Evolutionary conservation across 2,888 invertebrate species (phyloP).

Genomic region (Epistrophe grossulariae): DNA sequence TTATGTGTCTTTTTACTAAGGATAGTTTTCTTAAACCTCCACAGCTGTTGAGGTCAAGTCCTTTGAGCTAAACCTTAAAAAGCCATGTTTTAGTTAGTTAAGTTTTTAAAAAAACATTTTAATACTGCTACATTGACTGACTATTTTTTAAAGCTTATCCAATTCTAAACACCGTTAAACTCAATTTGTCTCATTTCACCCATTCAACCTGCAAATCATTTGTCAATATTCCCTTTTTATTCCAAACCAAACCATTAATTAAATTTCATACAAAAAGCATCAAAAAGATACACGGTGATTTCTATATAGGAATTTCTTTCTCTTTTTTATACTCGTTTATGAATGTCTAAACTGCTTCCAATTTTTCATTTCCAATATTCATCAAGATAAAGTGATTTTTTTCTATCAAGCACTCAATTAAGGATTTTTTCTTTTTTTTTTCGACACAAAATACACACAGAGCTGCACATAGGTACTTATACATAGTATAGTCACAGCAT

Average conservation of each 20-base stretch:
- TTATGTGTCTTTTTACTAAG: too few species aligned
- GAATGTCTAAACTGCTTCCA: conserved; percentile 25
- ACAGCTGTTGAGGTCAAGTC: too few species aligned
- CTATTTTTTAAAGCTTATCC: not conserved
- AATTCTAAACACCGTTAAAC: conserved; percentile 8
- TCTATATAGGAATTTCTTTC: not conserved
- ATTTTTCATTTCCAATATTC: conserved; percentile 13
- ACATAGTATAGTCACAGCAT: not conserved
- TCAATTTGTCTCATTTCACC: conserved; percentile 29
- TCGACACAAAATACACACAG: not conserved
- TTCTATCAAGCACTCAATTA: conserved; percentile 57
- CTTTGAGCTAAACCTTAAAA: too few species aligned
- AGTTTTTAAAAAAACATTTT: too few species aligned
- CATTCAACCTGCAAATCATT: conserved; percentile 33
- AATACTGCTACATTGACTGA: not conserved
- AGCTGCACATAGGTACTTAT: too few species aligned
- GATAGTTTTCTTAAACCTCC: too few species aligned
- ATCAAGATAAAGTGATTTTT: conserved; percentile 56
- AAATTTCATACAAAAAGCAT: conserved; percentile 37
- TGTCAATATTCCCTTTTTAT: conserved; percentile 26
- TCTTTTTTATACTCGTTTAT: not conserved
- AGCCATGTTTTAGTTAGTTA: too few species aligned
- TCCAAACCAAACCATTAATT: conserved; percentile 39
- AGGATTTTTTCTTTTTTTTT: conserved; percentile 35
- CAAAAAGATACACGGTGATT: conserved; percentile 1